A percentile compares a stretch with the other conserved stretches of the same genome.
Evolutionary conservation across 2,888 invertebrate species (phyloP).

Genomic region (Heteropelma amictum): DNA sequence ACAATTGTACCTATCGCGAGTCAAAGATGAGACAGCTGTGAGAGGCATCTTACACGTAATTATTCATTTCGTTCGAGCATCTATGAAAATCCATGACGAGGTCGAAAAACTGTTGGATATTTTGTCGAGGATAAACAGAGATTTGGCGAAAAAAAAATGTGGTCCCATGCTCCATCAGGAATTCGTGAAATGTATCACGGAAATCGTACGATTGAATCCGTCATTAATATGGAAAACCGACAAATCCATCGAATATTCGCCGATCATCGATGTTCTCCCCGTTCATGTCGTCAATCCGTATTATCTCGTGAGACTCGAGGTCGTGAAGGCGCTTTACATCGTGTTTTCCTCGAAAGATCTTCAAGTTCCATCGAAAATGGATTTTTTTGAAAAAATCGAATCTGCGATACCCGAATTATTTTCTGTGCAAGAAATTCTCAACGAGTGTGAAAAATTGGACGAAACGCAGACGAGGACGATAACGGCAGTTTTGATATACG

Average conservation of each 20-base stretch:
- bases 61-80: conserved; percentile 63
- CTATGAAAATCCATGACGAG: not conserved
- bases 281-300: conserved; percentile 74
- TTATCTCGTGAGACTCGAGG: conserved; percentile 76
- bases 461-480: conserved; percentile 65
- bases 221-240: conserved; percentile 64
- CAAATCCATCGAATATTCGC: conserved; percentile 57
- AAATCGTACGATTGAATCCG: conserved; percentile 73
- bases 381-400: conserved; percentile 72
- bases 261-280: conserved; percentile 57
- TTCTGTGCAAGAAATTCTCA: conserved; percentile 75
- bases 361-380: conserved; percentile 64
- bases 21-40: conserved; percentile 70
- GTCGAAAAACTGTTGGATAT: conserved; percentile 45
- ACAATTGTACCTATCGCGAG: conserved; percentile 68
- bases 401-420: conserved; percentile 68
- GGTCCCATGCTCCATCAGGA: conserved; percentile 75
- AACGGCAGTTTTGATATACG: conserved; percentile 81
- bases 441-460: conserved; percentile 2
- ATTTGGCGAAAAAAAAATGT: conserved; percentile 60
- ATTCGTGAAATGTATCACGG: conserved; percentile 76
- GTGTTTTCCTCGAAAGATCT: conserved; percentile 69
- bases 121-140: conserved; percentile 15
- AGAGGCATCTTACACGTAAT: conserved; percentile 72
- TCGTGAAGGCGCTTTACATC: conserved; percentile 72